Evolutionary conservation across 2,797 vertebrate species (phyloP), one percentile per base, ranked within the genome.

Genomic region (Crocidura indochinensis): DNA sequence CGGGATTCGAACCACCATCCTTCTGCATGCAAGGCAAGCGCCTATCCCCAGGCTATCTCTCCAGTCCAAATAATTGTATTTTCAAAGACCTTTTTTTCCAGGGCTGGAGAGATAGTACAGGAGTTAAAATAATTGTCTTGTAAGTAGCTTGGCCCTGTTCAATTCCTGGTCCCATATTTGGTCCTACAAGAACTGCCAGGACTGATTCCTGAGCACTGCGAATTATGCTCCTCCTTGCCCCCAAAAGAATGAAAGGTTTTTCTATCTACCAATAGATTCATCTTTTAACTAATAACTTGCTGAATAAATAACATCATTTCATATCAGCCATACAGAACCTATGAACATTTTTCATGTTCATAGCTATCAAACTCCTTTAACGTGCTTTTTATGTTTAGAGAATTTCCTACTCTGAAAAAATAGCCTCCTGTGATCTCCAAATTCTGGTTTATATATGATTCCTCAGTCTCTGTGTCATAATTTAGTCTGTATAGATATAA

Each of bases 101-200:
- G 8, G 44, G 84, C 56, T 90, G 20, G 78, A 76, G 49, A 91
- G 79, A 87, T 82, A 91, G 26, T 17, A 29, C 31, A 79, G 22
- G 84, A 62, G 85, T 53, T 53, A 53, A 53, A 17, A 17, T 53
- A 17, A 12, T 53, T 53, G 12, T 17, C 51, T 53, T 53, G 17
- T 12, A 53, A 14, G 51, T 14, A 53, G 51, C 51, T 53, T 38
- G 11, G 4, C 51, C 51, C 51, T 53, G 51, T 53, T 53, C 51
- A 53, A 53, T 53, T 17, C 51, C 51, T 53, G 51, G 51, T 14
- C 12, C 12, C 11, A 53, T 53, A 53, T 53, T 5, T 12, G 11
- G 56, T 60, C 56, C 19, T 19, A 20, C 17, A 60, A 60, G 56
- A 17, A 60, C 19, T 60, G 6, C 56, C 56, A 60, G 56, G 56